Conservation (phyloP, 2,797 vertebrate genomes). For the Hydrocynus forskahlii region DNA sequence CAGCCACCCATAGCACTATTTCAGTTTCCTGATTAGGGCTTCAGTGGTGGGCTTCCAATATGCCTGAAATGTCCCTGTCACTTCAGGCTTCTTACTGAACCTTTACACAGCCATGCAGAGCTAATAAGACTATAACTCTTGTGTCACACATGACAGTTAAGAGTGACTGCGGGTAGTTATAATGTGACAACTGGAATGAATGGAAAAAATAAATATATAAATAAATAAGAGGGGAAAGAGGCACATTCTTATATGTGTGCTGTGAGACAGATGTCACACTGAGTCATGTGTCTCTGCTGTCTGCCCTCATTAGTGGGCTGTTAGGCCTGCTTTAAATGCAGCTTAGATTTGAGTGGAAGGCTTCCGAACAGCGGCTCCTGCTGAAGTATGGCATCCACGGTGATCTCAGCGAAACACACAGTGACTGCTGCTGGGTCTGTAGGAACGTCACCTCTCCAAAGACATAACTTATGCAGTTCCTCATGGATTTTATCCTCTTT, state of each 20-base stretch:
- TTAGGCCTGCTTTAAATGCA: conserved; percentile 61
- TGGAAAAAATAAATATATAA: conserved; percentile 46
- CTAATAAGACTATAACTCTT: conserved; percentile 13
- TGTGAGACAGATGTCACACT: conserved; percentile 61
- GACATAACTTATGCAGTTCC: background rate
- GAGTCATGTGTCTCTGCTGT: conserved; percentile 61
- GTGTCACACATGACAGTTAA: conserved; percentile 14
- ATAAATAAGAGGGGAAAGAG: conserved; percentile 54
- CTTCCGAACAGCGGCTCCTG: conserved; percentile 55
- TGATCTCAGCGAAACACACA: conserved; percentile 34
- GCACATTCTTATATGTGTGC: conserved; percentile 54
- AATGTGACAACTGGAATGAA: conserved; percentile 46
- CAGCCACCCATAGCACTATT: conserved; percentile 25
- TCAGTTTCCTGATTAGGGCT: conserved; percentile 30
- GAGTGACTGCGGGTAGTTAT: conserved; percentile 40
- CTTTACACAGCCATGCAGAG: conserved; percentile 5
- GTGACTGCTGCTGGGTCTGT: background rate
- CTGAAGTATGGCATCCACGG: conserved; percentile 37
- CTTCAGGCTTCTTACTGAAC: conserved; percentile 4
- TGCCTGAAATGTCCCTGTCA: conserved; percentile 15
- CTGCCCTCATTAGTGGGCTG: conserved; percentile 66
- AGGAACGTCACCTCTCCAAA: conserved; percentile 6
- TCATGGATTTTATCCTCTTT: background rate
- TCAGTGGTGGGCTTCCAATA: conserved; percentile 1
- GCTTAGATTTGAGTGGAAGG: conserved; percentile 53